These are phyloP conservation scores for Cataglyphis hispanica DNA, from an alignment of 1,140 invertebrate genomes.

Conservation along the genomic window DNA sequence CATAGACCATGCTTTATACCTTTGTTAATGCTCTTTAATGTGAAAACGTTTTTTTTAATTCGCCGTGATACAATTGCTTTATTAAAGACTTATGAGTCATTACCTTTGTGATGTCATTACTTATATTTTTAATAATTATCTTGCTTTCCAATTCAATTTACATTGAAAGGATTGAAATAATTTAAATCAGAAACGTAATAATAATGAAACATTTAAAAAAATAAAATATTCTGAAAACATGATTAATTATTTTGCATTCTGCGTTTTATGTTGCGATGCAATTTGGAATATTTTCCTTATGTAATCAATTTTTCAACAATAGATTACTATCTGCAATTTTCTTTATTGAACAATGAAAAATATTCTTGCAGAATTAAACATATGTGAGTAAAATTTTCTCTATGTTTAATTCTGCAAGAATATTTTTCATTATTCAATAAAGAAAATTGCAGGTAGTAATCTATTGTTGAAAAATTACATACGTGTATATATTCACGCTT, in stretches of 20 bases:
- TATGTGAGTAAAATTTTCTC: no score
- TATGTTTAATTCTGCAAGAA: not conserved
- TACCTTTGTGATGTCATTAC: not conserved
- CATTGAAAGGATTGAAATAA: conserved; percentile 1
- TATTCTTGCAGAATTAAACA: not conserved
- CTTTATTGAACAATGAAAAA: not conserved
- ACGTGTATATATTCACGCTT: no score
- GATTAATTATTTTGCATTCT: not conserved
- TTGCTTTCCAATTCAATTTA: not conserved
- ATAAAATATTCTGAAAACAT: not conserved
- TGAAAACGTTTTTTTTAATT: not conserved
- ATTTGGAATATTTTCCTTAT: not conserved
- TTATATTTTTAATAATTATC: not conserved
- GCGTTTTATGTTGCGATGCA: not conserved
- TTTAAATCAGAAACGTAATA: no score
- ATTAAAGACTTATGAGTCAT: not conserved
- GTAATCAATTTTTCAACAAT: not conserved
- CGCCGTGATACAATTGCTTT: not conserved
- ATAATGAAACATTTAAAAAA: no score
- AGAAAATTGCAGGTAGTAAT: not conserved
- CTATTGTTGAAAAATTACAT: not conserved
- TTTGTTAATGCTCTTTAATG: conserved; percentile 26
- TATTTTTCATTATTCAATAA: not conserved
- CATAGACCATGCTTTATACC: conserved; percentile 6
- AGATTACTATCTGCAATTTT: not conserved